These are phyloP conservation scores for Anagrus nilaparvatae DNA, from an alignment of 1,140 invertebrate genomes.

Conservation along the genomic window DNA sequence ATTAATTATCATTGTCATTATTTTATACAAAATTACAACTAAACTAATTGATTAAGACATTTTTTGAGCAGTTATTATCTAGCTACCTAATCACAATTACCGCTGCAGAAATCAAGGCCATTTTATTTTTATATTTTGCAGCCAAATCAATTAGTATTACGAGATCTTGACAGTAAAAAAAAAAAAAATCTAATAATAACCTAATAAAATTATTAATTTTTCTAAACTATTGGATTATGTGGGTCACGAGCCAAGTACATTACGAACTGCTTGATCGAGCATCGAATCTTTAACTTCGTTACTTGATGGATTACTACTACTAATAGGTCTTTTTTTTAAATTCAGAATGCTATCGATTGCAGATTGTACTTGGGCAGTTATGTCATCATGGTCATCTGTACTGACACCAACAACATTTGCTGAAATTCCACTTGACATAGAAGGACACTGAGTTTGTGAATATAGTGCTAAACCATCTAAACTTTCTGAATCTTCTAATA, in stretches of 20 bases:
- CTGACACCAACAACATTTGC: constrained; percentile 23
- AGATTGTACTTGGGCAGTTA: constrained; percentile 65
- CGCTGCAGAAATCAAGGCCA: constrained; percentile 25
- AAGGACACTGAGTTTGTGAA: constrained; percentile 29
- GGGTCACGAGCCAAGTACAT: constrained; percentile 47
- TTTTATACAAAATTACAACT: constrained; percentile 44
- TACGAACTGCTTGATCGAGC: constrained; percentile 47
- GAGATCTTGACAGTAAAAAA: background rate
- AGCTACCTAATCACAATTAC: constrained; percentile 30
- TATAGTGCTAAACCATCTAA: constrained; percentile 34
- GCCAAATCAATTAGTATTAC: background rate
- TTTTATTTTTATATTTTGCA: constrained; percentile 5
- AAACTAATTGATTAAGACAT: constrained; percentile 36
- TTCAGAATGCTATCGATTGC: constrained; percentile 70
- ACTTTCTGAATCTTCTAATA: constrained; percentile 36
- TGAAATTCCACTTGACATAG: constrained; percentile 10
- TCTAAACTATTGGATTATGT: no score
- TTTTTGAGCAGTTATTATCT: constrained; percentile 32
- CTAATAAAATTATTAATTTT: no score
- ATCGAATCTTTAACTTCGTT: constrained; percentile 36
- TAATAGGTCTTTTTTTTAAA: constrained; percentile 43
- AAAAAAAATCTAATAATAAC: background rate
- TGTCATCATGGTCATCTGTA: constrained; percentile 46
- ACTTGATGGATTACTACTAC: constrained; percentile 15
- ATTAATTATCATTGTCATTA: no score